A percentile compares a stretch with the other conserved stretches of the same genome.
phyloP scores from a whole-genome alignment of 2,888 invertebrate genomes.

The Polydesmus complanatus region DNA sequence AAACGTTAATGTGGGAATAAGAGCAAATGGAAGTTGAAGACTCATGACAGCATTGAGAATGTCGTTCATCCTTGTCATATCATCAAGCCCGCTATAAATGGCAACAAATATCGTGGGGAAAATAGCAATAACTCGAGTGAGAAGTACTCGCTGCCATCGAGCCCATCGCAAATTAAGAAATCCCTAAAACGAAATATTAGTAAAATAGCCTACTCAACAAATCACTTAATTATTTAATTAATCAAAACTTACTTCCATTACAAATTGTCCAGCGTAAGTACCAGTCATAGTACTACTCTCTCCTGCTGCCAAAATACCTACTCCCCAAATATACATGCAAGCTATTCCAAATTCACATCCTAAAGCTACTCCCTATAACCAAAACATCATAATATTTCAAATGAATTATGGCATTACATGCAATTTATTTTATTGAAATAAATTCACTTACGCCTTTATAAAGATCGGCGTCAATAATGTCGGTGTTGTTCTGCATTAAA shows the following conservation, averaged over 20 bases:
- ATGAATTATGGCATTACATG: neutral
- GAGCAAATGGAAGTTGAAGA: slow-evolving; percentile 40
- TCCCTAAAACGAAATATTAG: slow-evolving; percentile 47
- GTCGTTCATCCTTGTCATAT: slow-evolving; percentile 37
- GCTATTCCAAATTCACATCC: slow-evolving; percentile 38
- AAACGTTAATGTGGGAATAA: slow-evolving; percentile 39
- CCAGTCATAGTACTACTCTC: slow-evolving; percentile 42
- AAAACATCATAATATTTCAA: slow-evolving; percentile 1
- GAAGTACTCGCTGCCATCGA: slow-evolving; percentile 69
- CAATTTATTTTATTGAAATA: neutral
- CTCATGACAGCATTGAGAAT: slow-evolving; percentile 39
- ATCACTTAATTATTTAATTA: neutral
- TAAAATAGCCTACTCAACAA: neutral
- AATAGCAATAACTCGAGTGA: slow-evolving; percentile 73
- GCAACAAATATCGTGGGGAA: slow-evolving; percentile 50
- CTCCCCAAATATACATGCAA: slow-evolving; percentile 40
- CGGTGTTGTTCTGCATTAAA: neutral
- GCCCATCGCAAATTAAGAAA: slow-evolving; percentile 72
- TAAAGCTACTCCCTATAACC: slow-evolving; percentile 32
- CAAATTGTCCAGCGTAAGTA: slow-evolving; percentile 42
- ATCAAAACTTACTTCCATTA: slow-evolving; percentile 36
- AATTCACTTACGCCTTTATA: slow-evolving; percentile 22
- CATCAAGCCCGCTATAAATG: slow-evolving; percentile 21
- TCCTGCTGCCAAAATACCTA: slow-evolving; percentile 41
- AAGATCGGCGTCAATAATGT: slow-evolving; percentile 22